Percentiles rank a stretch among this genome's conserved stretches.
Conservation (phyloP, 2,888 invertebrate genomes). For the Leucophenga montana region DNA sequence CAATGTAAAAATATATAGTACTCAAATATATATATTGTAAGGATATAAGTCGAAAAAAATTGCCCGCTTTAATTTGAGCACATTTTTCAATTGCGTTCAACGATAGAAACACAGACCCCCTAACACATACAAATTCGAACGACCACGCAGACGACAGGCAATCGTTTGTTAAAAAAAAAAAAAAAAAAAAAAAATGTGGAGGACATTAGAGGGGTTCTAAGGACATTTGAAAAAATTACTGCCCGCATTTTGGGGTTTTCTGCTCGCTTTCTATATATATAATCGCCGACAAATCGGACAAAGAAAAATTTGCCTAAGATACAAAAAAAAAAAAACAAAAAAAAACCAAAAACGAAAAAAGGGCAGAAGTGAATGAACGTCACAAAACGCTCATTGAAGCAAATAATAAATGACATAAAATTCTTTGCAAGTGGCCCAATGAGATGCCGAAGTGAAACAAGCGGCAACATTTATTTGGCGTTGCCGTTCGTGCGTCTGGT, state of each 20-base stretch:
- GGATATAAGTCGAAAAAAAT: not conserved
- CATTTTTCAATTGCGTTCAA: constrained; percentile 57
- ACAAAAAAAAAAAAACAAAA: not conserved
- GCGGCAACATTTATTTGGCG: not conserved
- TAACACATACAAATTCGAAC: not conserved
- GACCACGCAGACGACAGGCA: not conserved
- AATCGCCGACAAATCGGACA: constrained; percentile 30
- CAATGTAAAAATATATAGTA: constrained; percentile 35
- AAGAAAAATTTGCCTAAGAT: constrained; percentile 24
- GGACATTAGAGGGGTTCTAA: not conserved
- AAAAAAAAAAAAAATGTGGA: constrained; percentile 1
- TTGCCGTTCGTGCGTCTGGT: no score
- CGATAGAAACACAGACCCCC: not conserved
- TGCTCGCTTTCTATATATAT: constrained; percentile 33
- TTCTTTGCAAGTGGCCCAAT: constrained; percentile 12
- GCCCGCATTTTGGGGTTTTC: constrained; percentile 26
- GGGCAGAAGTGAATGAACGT: not conserved
- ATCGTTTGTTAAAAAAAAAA: constrained; percentile 11
- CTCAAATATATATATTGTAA: not conserved
- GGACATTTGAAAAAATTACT: constrained; percentile 32
- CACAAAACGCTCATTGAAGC: constrained; percentile 15
- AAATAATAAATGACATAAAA: constrained; percentile 29
- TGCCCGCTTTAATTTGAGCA: constrained; percentile 41
- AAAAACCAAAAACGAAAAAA: not conserved
- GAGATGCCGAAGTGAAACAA: not conserved